phyloP scores from a whole-genome alignment of 2,113 vertebrate species.

The Tympanuchus pallidicinctus region DNA sequence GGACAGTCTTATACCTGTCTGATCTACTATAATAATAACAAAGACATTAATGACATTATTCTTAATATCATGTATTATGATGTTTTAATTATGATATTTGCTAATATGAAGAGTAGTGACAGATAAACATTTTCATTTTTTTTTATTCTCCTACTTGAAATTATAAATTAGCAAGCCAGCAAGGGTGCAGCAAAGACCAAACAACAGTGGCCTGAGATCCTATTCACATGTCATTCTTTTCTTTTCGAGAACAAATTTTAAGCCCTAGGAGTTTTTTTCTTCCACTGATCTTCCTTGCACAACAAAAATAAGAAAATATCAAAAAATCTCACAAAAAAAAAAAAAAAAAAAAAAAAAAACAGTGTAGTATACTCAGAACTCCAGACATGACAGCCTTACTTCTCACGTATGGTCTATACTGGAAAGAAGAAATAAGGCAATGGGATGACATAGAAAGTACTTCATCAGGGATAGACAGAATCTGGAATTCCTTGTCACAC shows the following conservation, averaged over 20 bases:
- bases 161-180: not conserved
- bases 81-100: not conserved
- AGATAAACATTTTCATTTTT: not conserved
- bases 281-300: not conserved
- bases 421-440: not conserved
- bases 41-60: not conserved
- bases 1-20: not conserved
- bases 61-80: not conserved
- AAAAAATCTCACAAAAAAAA: not conserved
- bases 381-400: not conserved
- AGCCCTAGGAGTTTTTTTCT: not conserved
- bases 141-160: not conserved
- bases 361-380: not conserved
- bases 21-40: not conserved
- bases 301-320: not conserved
- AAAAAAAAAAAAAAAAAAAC: no score
- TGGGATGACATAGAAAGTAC: not conserved
- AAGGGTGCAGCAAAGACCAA: not conserved
- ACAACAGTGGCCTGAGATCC: not conserved
- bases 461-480: not conserved
- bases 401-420: not conserved
- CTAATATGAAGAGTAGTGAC: not conserved
- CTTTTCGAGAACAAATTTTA: not conserved
- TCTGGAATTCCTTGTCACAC: not conserved
- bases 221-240: not conserved